Evolutionary conservation across 2,888 invertebrate genomes (phyloP).

Genomic region (Agriopis aurantiaria): DNA sequence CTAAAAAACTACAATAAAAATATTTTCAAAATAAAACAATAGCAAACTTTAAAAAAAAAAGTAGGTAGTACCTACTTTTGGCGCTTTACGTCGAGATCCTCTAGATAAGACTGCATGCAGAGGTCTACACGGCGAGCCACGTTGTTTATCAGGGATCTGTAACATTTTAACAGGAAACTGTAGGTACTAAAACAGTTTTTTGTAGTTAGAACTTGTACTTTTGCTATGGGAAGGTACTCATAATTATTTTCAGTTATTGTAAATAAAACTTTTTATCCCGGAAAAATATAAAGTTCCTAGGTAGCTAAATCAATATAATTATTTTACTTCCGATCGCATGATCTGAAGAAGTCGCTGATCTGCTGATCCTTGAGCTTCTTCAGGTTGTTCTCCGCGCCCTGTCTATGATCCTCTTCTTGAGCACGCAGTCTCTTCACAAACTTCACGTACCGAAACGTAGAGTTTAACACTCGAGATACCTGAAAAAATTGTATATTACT

Average conservation of each 20-base stretch:
- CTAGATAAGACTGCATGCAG: constrained; percentile 78
- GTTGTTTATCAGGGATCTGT: constrained; percentile 73
- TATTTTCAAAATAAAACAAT: no score
- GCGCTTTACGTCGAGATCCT: constrained; percentile 76
- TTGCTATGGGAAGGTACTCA: no score
- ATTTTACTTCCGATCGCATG: constrained; percentile 71
- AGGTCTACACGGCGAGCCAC: constrained; percentile 75
- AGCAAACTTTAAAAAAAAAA: no score
- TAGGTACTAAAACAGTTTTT: no score
- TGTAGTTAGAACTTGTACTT: no score
- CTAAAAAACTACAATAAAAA: no score
- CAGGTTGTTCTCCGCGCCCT: constrained; percentile 60
- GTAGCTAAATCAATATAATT: constrained; percentile 7
- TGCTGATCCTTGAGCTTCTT: constrained; percentile 66
- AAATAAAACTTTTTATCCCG: no score
- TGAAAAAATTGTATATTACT: constrained; percentile 40
- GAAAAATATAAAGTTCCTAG: not conserved
- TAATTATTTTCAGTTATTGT: no score
- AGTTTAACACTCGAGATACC: constrained; percentile 75
- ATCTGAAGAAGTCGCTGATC: constrained; percentile 70
- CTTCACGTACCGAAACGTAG: constrained; percentile 72
- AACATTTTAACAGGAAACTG: not conserved
- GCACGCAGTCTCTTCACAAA: constrained; percentile 72
- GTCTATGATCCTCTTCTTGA: constrained; percentile 67
- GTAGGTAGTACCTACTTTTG: constrained; percentile 61